Conservation (phyloP, 1,140 invertebrate genomes). For the Agrypnia vestita region DNA sequence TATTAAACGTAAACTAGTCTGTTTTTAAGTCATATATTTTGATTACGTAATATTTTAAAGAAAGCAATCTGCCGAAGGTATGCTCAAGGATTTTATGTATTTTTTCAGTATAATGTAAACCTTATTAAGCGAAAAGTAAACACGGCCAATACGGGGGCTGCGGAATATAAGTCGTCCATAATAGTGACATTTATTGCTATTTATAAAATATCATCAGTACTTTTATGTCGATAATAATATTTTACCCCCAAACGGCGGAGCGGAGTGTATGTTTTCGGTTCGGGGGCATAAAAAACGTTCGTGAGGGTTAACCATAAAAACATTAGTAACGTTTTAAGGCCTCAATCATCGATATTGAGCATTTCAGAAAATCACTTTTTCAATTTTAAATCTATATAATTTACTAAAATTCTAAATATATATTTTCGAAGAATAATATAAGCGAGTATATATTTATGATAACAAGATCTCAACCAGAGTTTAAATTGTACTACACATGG, state of each 20-base stretch:
- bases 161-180: slow-evolving; percentile 45
- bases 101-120: slow-evolving; percentile 36
- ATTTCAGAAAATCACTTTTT: slow-evolving; percentile 43
- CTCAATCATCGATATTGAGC: slow-evolving; percentile 57
- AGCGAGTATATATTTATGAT: too few species aligned
- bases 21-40: slow-evolving; percentile 15
- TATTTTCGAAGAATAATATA: too few species aligned
- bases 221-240: slow-evolving; percentile 59
- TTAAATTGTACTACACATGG: too few species aligned
- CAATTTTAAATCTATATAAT: slow-evolving; percentile 1
- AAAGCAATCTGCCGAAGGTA: slow-evolving; percentile 19
- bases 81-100: neutral
- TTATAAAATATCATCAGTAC: slow-evolving; percentile 58
- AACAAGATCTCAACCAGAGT: too few species aligned
- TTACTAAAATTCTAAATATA: too few species aligned
- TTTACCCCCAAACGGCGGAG: slow-evolving; percentile 41
- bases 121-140: slow-evolving; percentile 56
- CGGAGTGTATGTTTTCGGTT: slow-evolving; percentile 36
- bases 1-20: slow-evolving; percentile 7
- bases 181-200: slow-evolving; percentile 58
- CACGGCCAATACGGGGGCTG: slow-evolving; percentile 15
- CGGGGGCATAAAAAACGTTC: slow-evolving; percentile 21
- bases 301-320: slow-evolving; percentile 46
- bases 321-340: slow-evolving; percentile 49
- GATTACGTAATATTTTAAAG: slow-evolving; percentile 17